A percentile compares a stretch with the other conserved stretches of the same genome.
Conservation (phyloP, 2,797 vertebrate genomes). For the Myotis myotis region DNA sequence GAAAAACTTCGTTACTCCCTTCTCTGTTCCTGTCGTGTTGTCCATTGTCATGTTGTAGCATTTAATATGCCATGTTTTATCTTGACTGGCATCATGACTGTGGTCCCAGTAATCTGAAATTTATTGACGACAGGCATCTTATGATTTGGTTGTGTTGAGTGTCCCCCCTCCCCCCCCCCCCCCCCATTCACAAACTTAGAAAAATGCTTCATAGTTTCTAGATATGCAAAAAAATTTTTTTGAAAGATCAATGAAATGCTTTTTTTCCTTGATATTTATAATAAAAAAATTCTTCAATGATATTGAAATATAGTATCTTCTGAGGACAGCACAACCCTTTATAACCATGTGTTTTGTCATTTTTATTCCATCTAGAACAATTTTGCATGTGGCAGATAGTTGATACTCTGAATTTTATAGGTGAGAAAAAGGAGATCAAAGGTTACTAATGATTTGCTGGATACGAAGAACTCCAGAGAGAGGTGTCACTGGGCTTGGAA, state of each 20-base stretch:
- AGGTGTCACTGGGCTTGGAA: neutral
- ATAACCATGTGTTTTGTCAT: neutral
- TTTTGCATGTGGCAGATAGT: neutral
- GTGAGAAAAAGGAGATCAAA: slow-evolving; percentile 40
- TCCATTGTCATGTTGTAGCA: neutral
- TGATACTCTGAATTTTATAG: slow-evolving; percentile 9
- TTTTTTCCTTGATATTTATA: slow-evolving; percentile 7
- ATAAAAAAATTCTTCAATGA: slow-evolving; percentile 30
- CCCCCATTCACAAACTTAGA: neutral
- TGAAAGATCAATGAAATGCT: slow-evolving; percentile 5
- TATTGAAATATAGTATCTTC: slow-evolving; percentile 30
- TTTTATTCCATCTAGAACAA: neutral
- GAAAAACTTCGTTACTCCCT: neutral
- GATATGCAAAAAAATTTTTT: neutral
- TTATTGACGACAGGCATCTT: neutral
- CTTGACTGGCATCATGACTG: neutral
- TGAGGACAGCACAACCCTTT: neutral
- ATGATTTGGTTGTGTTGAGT: neutral
- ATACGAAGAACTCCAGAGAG: slow-evolving; percentile 21
- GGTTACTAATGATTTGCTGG: neutral
- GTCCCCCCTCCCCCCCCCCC: too few relatives aligned
- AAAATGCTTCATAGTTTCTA: neutral
- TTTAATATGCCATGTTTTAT: neutral
- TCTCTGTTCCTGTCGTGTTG: neutral
- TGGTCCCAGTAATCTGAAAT: slow-evolving; percentile 14